Evolutionary conservation across 2,113 vertebrate genomes (phyloP).

Genomic region (Aldabrachelys gigantea): DNA sequence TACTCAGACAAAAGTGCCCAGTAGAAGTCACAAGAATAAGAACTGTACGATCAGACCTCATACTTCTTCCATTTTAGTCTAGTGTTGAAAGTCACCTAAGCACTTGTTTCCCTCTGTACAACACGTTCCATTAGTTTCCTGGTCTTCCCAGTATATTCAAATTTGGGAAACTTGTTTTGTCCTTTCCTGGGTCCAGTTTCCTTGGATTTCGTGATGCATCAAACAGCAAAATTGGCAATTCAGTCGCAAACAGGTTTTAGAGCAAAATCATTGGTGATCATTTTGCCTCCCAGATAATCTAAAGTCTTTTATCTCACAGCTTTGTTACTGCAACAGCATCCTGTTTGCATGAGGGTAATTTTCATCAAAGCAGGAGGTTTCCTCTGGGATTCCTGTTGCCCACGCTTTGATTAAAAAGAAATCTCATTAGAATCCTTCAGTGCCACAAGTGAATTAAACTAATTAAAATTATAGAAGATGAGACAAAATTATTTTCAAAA

Average conservation of each 20-base stretch:
- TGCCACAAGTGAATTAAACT: slow-evolving; percentile 47
- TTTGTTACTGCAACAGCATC: slow-evolving; percentile 41
- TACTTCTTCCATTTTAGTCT: not conserved
- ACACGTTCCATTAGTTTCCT: not conserved
- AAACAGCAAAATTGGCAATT: slow-evolving; percentile 1
- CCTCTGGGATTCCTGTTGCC: slow-evolving; percentile 44
- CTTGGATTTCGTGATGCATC: slow-evolving; percentile 30
- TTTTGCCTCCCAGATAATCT: not conserved
- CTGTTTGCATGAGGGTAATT: slow-evolving; percentile 26
- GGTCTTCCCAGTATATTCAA: not conserved
- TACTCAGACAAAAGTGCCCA: not conserved
- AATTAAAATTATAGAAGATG: not conserved
- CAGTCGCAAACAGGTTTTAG: not conserved
- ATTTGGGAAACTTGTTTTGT: not conserved
- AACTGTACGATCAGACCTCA: rapidly evolving
- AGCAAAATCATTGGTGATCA: not conserved
- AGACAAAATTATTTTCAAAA: not conserved
- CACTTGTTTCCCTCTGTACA: not conserved
- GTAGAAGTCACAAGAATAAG: rapidly evolving
- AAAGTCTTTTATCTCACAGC: slow-evolving; percentile 12
- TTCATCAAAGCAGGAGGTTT: slow-evolving; percentile 42
- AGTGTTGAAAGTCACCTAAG: not conserved
- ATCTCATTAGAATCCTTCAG: slow-evolving; percentile 43
- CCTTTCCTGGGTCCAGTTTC: not conserved
- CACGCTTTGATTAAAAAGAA: slow-evolving; percentile 56